Evolutionary conservation across 1,140 invertebrate genomes (phyloP).

Genomic region (Papilio helenus): DNA sequence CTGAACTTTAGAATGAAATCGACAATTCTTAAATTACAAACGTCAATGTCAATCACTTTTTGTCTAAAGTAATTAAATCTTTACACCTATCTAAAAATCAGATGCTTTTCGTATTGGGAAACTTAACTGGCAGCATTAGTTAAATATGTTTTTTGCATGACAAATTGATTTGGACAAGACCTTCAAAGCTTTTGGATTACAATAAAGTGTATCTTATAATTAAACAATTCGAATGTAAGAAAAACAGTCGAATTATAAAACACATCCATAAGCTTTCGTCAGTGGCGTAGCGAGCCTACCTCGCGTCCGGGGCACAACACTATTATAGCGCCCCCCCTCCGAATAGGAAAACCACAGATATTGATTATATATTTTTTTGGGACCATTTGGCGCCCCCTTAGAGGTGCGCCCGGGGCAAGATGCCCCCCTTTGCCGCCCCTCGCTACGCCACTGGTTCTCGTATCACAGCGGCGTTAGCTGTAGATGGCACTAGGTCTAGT

Average conservation of each 20-base stretch:
- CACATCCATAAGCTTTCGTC: too few species aligned
- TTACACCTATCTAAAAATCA: neutral
- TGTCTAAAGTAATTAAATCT: conserved; percentile 2
- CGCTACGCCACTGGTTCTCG: too few species aligned
- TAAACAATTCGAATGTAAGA: neutral
- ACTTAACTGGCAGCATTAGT: neutral
- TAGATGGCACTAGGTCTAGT: too few species aligned
- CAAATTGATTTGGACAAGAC: neutral
- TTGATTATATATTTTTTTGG: too few species aligned
- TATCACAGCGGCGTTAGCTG: too few species aligned
- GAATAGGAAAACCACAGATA: too few species aligned
- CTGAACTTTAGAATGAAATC: neutral
- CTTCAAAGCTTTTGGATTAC: neutral
- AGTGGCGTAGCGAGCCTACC: too few species aligned
- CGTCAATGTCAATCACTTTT: neutral
- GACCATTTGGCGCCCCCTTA: too few species aligned
- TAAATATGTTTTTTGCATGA: neutral
- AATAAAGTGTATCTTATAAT: neutral
- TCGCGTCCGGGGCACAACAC: too few species aligned
- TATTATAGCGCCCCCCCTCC: too few species aligned
- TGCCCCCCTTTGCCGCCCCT: too few species aligned
- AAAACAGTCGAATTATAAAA: neutral
- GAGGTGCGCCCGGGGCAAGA: too few species aligned
- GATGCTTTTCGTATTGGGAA: neutral
- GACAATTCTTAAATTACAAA: conserved; percentile 2